Conservation (phyloP, 1,140 invertebrate species). For the Rhagoletis pomonella region DNA sequence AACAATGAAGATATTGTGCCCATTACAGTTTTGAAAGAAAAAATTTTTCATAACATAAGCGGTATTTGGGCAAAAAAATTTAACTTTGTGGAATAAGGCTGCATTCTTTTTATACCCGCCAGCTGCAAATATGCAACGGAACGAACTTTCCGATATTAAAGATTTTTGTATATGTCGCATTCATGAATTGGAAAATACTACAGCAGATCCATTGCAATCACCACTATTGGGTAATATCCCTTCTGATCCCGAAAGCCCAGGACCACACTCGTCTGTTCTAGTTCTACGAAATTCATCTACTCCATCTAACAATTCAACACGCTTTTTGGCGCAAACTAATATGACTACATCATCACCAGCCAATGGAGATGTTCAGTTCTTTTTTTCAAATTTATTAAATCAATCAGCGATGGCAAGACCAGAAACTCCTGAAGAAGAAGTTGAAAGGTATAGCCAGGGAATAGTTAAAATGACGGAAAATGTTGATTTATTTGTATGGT, state of each 20-base stretch:
- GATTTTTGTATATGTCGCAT: slow-evolving; percentile 35
- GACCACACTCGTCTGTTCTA: too few relatives aligned
- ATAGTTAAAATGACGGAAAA: slow-evolving; percentile 52
- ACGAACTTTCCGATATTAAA: slow-evolving; percentile 18
- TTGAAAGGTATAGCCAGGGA: slow-evolving; percentile 34
- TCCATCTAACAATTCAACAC: not conserved
- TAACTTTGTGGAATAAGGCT: not conserved
- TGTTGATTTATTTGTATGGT: slow-evolving; percentile 58
- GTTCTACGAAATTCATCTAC: not conserved
- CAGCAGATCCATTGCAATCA: not conserved
- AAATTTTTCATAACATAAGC: not conserved
- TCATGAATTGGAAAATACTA: not conserved
- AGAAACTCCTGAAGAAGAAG: slow-evolving; percentile 53
- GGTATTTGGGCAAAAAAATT: not conserved
- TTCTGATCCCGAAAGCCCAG: too few relatives aligned
- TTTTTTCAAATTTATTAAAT: slow-evolving; percentile 56
- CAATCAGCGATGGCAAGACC: not conserved
- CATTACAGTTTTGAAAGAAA: not conserved
- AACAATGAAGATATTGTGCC: too few relatives aligned
- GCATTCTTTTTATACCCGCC: slow-evolving; percentile 37
- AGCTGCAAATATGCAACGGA: slow-evolving; percentile 10
- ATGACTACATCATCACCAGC: not conserved
- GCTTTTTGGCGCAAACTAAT: too few relatives aligned
- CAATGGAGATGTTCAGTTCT: slow-evolving; percentile 28
- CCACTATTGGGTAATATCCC: too few relatives aligned